Evolutionary conservation across 37 sponge, comb jelly and placozoan species (phyloP).

Genomic region (Bolinopsis microptera): DNA sequence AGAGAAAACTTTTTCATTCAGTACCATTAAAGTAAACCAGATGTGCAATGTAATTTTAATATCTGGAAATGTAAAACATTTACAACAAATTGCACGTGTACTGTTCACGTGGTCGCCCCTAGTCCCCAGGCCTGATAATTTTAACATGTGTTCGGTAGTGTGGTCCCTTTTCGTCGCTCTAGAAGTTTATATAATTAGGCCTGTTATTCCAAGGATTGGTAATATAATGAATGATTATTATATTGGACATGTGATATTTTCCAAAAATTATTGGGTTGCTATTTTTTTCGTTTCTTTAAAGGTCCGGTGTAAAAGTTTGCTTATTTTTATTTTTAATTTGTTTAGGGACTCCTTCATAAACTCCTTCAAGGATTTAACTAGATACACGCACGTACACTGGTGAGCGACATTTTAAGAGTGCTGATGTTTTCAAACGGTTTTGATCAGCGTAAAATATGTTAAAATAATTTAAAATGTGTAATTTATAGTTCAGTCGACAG

Average conservation of each 20-base stretch:
- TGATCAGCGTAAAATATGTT: neutral
- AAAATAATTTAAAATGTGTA: neutral
- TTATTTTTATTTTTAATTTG: neutral
- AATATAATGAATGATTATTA: neutral
- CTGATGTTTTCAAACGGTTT: neutral
- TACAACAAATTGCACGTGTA: too few relatives aligned
- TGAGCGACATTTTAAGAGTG: neutral
- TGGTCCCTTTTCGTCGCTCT: too few relatives aligned
- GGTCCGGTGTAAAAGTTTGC: neutral
- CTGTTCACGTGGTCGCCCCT: too few relatives aligned
- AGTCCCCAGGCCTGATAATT: too few relatives aligned
- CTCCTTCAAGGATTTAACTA: neutral
- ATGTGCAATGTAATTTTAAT: too few relatives aligned
- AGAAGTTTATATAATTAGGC: too few relatives aligned
- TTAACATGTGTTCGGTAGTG: too few relatives aligned
- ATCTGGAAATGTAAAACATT: too few relatives aligned
- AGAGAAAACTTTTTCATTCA: too few relatives aligned
- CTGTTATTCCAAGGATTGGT: too few relatives aligned
- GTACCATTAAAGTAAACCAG: too few relatives aligned
- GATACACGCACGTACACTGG: too few relatives aligned
- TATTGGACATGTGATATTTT: neutral
- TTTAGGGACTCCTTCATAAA: neutral
- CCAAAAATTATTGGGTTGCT: neutral
- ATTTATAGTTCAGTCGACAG: neutral
- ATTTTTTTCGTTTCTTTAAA: neutral